Conservation (phyloP, 2,113 vertebrate species). For the Corythaeola cristata region DNA sequence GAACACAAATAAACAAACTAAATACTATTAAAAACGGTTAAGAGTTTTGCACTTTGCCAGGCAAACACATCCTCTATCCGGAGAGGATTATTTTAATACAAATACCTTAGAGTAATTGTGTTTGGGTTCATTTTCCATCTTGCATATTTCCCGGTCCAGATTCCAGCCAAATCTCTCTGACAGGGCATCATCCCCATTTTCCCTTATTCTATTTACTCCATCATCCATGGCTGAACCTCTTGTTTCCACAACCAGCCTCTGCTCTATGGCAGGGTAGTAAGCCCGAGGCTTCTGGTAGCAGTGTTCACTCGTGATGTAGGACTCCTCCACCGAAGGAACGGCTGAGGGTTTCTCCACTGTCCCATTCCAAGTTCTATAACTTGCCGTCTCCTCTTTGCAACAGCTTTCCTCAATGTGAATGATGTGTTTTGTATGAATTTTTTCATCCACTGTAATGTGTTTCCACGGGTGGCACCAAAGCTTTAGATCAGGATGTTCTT, state of each 20-base stretch:
- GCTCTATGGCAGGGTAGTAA: constrained; percentile 91
- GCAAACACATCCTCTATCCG: not conserved
- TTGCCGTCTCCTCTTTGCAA: constrained; percentile 70
- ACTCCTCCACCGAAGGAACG: constrained; percentile 84
- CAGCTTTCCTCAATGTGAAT: constrained; percentile 73
- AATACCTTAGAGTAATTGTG: constrained; percentile 81
- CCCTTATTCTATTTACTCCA: constrained; percentile 80
- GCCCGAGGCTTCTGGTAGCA: constrained; percentile 96
- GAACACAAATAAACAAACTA: not conserved
- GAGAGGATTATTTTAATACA: not conserved
- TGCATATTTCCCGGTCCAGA: constrained; percentile 81
- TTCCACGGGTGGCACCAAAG: constrained; percentile 95
- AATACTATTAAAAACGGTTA: not conserved
- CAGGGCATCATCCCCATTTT: constrained; percentile 83
- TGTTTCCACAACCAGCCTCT: constrained; percentile 92
- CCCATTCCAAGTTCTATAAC: constrained; percentile 80
- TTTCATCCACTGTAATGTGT: constrained; percentile 75
- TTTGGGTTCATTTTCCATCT: constrained; percentile 70
- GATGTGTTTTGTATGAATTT: constrained; percentile 70
- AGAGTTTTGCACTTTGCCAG: not conserved
- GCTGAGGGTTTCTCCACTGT: constrained; percentile 69
- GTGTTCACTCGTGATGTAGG: constrained; percentile 96
- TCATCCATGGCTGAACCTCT: constrained; percentile 86
- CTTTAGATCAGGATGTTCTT: constrained; percentile 89
- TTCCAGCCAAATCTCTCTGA: constrained; percentile 83